Evolutionary conservation across 2,113 vertebrate species (phyloP).

Genomic region (Lophochroa leadbeateri): DNA sequence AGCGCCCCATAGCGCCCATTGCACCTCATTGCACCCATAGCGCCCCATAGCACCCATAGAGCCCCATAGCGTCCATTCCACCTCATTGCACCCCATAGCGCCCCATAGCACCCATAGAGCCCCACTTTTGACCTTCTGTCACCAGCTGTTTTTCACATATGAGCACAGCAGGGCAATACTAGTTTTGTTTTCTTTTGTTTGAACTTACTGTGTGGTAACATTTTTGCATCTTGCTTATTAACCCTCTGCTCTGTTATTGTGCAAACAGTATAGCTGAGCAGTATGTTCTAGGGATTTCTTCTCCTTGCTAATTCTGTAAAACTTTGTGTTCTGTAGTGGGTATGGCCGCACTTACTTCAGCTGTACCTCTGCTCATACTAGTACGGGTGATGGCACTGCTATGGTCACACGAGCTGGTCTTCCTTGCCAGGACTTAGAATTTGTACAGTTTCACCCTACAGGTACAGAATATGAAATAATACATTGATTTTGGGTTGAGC

Average conservation of each 20-base stretch:
- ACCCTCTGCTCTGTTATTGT: not conserved
- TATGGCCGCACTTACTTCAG: conserved; percentile 96
- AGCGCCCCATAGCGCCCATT: too few relatives aligned
- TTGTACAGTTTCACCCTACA: conserved; percentile 98
- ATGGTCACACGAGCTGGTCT: conserved; percentile 95
- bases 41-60: too few relatives aligned
- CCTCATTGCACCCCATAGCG: too few relatives aligned
- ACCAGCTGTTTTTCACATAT: not conserved
- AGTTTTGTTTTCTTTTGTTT: not conserved
- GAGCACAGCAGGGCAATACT: not conserved
- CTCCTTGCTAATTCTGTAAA: not conserved
- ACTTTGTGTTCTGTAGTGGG: conserved; percentile 75
- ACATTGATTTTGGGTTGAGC: not conserved
- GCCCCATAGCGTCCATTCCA: too few relatives aligned
- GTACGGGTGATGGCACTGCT: conserved; percentile 92
- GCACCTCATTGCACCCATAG: too few relatives aligned
- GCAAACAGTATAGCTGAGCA: not conserved
- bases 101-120: too few relatives aligned
- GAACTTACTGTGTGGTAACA: not conserved
- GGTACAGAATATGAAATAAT: conserved; percentile 72
- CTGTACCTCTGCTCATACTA: conserved; percentile 96
- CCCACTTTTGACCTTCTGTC: not conserved
- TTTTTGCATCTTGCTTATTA: not conserved
- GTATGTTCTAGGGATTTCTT: not conserved
- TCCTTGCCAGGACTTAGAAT: conserved; percentile 96